These are phyloP conservation scores for Drosophila percnosoma DNA, from an alignment of 2,888 invertebrate genomes.

Conservation along the genomic window DNA sequence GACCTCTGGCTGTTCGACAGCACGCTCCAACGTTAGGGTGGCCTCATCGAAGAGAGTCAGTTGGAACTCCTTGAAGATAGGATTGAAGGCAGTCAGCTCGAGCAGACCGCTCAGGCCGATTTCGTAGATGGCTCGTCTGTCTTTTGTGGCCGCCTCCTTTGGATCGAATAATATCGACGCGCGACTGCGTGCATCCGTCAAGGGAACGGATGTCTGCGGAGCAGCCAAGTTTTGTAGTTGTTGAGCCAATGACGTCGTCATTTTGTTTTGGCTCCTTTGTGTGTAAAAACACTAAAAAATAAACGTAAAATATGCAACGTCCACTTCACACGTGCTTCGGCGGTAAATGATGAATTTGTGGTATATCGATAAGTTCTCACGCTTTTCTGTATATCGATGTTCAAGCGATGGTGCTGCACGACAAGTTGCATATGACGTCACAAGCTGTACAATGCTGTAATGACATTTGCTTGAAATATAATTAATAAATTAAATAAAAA, in stretches of 20 bases:
- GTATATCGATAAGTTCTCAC: constrained; percentile 28
- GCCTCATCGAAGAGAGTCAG: constrained; percentile 91
- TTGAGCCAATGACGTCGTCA: constrained; percentile 91
- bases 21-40: constrained; percentile 92
- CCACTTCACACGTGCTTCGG: constrained; percentile 60
- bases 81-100: constrained; percentile 91
- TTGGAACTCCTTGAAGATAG: constrained; percentile 90
- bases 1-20: constrained; percentile 89
- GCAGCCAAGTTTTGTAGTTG: constrained; percentile 91
- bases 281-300: constrained; percentile 13
- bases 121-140: constrained; percentile 93
- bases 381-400: neutral
- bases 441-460: neutral
- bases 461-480: constrained; percentile 12
- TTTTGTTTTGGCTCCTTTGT: constrained; percentile 65
- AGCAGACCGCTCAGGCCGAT: constrained; percentile 94
- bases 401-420: constrained; percentile 12
- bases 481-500: neutral
- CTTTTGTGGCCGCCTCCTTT: constrained; percentile 94
- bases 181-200: constrained; percentile 89
- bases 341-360: constrained; percentile 10
- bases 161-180: constrained; percentile 95
- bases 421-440: constrained; percentile 17
- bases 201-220: constrained; percentile 90
- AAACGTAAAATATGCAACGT: constrained; percentile 14